Percentiles rank a stretch among this genome's conserved stretches.
These are phyloP conservation scores for Atrina japonica DNA, from an alignment of 2,888 invertebrate species.

Conservation along the genomic window DNA sequence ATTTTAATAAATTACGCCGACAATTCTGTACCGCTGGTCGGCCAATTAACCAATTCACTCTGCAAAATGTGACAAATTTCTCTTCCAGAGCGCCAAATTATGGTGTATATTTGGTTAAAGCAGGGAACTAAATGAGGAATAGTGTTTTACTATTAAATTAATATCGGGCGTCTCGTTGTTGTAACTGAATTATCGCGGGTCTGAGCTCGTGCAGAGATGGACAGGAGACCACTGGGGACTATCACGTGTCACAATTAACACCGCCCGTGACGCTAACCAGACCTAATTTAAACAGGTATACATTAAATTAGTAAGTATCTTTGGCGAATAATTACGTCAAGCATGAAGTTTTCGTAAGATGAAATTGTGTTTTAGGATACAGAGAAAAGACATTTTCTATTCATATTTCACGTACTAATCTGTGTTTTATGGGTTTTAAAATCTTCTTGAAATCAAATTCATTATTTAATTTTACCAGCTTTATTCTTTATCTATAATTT, in stretches of 20 bases:
- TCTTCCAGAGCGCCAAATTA: slow-evolving; percentile 66
- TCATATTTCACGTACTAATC: background rate
- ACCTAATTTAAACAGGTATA: slow-evolving; percentile 47
- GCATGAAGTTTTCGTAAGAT: too few relatives aligned
- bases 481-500: too few relatives aligned
- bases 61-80: slow-evolving; percentile 71
- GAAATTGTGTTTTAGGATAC: too few relatives aligned
- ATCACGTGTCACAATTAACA: slow-evolving; percentile 61
- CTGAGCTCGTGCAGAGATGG: slow-evolving; percentile 60
- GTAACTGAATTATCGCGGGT: slow-evolving; percentile 60
- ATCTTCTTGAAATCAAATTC: background rate
- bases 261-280: slow-evolving; percentile 52
- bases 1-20: slow-evolving; percentile 66
- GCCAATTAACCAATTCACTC: slow-evolving; percentile 63
- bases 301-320: slow-evolving; percentile 31
- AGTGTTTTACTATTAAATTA: slow-evolving; percentile 72
- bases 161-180: slow-evolving; percentile 61
- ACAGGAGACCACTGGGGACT: slow-evolving; percentile 58
- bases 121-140: slow-evolving; percentile 58
- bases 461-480: too few relatives aligned
- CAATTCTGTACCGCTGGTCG: slow-evolving; percentile 66
- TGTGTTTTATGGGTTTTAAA: background rate
- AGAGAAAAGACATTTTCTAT: background rate
- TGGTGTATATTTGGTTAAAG: slow-evolving; percentile 68
- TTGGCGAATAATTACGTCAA: slow-evolving; percentile 13